These are phyloP conservation scores for Syngnathoides biaculeatus DNA, from an alignment of 2,113 vertebrate genomes.

Conservation along the genomic window DNA sequence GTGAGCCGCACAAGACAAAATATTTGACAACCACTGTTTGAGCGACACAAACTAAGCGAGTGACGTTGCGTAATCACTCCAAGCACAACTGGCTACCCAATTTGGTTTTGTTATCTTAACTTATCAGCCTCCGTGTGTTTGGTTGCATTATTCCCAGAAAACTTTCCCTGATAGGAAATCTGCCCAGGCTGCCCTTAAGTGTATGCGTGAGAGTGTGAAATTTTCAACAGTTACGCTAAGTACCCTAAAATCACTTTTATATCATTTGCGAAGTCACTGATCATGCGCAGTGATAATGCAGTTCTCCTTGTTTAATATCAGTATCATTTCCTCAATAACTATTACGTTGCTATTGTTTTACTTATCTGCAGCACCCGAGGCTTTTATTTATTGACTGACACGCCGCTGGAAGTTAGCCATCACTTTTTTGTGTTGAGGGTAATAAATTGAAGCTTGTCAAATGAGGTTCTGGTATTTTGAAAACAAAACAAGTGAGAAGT, in stretches of 20 bases:
- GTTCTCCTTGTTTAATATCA: constrained; percentile 27
- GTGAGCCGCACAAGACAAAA: background rate
- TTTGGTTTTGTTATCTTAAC: background rate
- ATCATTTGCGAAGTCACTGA: constrained; percentile 23
- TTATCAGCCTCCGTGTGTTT: constrained; percentile 36
- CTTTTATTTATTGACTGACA: constrained; percentile 23
- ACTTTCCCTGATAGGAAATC: constrained; percentile 41
- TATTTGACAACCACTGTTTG: background rate
- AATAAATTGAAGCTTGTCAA: background rate
- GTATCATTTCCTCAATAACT: constrained; percentile 35
- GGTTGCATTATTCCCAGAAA: constrained; percentile 7
- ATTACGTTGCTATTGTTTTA: constrained; percentile 31
- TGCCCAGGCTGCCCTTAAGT: constrained; percentile 1
- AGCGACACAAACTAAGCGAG: background rate
- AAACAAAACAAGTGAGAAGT: background rate
- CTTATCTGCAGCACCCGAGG: constrained; percentile 9
- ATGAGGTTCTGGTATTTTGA: constrained; percentile 11
- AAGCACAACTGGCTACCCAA: constrained; percentile 1
- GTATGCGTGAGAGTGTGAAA: constrained; percentile 26
- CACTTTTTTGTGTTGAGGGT: constrained; percentile 9
- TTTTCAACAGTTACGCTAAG: constrained; percentile 45
- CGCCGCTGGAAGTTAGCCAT: constrained; percentile 22
- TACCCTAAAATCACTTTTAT: constrained; percentile 21
- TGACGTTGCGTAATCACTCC: background rate
- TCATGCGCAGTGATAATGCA: constrained; percentile 17